Evolutionary conservation across 2,113 vertebrate species (phyloP), one percentile per base, ranked within the genome.

Genomic region (Ammodytes dubius): DNA sequence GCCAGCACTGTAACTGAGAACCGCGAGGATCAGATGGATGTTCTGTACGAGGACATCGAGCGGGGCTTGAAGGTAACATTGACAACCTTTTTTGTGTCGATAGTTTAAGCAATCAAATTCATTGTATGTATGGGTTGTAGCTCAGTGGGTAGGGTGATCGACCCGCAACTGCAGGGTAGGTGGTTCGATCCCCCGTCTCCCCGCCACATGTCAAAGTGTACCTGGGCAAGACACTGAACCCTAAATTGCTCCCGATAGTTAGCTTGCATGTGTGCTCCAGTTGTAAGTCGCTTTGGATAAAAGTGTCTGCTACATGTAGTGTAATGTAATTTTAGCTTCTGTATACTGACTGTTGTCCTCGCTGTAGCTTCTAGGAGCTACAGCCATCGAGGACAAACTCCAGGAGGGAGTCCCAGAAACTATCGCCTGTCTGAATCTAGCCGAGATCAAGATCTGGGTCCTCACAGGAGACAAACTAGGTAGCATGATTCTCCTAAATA

Each of bases 401-500:
- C 96, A 97, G 88, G 96, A 97, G 17, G 96, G 96, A 40, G 96
- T 97, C 46, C 94, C 89, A 14, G 95, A 97, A 86, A 97, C 97
- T 0, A 89, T 97, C 35, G 84, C 93, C 77, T 94, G 92, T 84
- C 92, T 97, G 57, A 95, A 79, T 64, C 86, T 97, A 45, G 95
- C 96, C 19, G 95, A 95, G 86, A 96, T 97, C 85, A 97, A 97
- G 92, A 95, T 97, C 85, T 97, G 96, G 96, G 93, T 97, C 63
- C 94, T 97, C 69, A 97, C 96, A 53, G 97, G 97, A 83, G 96
- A 97, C 85, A 97, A 97, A 88, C 94, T 96, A 87, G 96, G 96
- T 97, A 95, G 89, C 0, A 42, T 40, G 4, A 56, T 60, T n/a
- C 3, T 49, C 9, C 40, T 17, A 4, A 75, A 49, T 15, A 0